A percentile compares a stretch with the other conserved stretches of the same genome.
Evolutionary conservation across 1,140 invertebrate genomes (phyloP).

Genomic region (Sesamia nonagrioides): DNA sequence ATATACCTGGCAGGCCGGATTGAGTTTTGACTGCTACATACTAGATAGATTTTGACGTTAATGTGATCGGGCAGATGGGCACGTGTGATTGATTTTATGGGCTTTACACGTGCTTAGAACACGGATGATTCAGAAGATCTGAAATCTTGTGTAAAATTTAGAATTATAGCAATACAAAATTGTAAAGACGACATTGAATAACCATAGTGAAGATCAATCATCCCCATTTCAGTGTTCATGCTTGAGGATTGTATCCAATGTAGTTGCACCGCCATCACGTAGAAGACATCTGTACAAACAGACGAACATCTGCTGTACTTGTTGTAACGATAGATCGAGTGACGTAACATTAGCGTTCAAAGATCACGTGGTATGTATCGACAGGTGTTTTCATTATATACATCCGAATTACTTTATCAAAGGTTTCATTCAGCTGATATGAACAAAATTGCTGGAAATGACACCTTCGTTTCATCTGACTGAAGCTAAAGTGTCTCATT

Average conservation of each 20-base stretch:
- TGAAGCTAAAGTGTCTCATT: too few relatives aligned
- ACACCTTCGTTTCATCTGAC: neutral
- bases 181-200: neutral
- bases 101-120: neutral
- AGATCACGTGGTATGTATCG: conserved; percentile 21
- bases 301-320: conserved; percentile 12
- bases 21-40: neutral
- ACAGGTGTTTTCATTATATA: conserved; percentile 30
- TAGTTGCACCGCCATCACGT: conserved; percentile 12
- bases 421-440: conserved; percentile 17
- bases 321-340: conserved; percentile 4
- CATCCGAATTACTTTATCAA: conserved; percentile 17
- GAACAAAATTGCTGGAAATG: neutral
- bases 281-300: conserved; percentile 32
- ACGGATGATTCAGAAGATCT: neutral
- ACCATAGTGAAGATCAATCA: neutral
- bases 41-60: conserved; percentile 7
- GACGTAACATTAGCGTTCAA: conserved; percentile 24
- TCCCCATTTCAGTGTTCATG: neutral
- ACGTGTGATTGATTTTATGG: conserved; percentile 21
- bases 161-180: neutral
- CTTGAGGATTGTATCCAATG: conserved; percentile 6
- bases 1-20: conserved; percentile 10
- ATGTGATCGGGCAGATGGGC: conserved; percentile 11
- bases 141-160: neutral